phyloP scores from a whole-genome alignment of 2,888 invertebrate genomes.

The Tenthredo notha region DNA sequence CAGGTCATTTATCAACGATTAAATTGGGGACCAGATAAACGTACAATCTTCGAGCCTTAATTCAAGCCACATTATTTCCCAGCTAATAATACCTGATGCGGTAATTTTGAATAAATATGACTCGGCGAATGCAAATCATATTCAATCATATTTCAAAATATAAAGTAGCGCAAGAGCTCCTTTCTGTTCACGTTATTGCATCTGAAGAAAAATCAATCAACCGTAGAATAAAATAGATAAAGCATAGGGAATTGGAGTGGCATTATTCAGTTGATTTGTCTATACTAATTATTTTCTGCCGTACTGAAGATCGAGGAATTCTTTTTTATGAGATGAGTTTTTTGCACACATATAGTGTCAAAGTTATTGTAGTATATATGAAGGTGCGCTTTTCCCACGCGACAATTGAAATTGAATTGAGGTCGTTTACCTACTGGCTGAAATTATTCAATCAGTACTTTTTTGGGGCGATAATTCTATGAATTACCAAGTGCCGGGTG shows the following conservation, averaged over 20 bases:
- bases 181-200: background rate
- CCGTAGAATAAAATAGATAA: background rate
- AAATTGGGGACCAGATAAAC: background rate
- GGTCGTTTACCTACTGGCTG: background rate
- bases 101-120: background rate
- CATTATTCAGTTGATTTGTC: slow-evolving; percentile 2
- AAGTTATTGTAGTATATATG: background rate
- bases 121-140: background rate
- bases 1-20: slow-evolving; percentile 5
- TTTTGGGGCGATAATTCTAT: background rate
- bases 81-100: background rate
- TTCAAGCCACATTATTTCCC: background rate
- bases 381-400: background rate
- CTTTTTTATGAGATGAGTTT: background rate
- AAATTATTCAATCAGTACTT: background rate
- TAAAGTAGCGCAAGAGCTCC: background rate
- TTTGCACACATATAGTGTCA: background rate
- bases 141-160: background rate
- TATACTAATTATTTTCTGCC: background rate
- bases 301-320: background rate
- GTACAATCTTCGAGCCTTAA: background rate
- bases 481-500: background rate
- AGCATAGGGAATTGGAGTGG: background rate
- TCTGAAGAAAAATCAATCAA: background rate
- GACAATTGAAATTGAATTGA: background rate